A percentile compares a stretch with the other conserved stretches of the same genome.
phyloP scores from a whole-genome alignment of 2,797 vertebrate genomes.

The Orestias chungarensis region DNA sequence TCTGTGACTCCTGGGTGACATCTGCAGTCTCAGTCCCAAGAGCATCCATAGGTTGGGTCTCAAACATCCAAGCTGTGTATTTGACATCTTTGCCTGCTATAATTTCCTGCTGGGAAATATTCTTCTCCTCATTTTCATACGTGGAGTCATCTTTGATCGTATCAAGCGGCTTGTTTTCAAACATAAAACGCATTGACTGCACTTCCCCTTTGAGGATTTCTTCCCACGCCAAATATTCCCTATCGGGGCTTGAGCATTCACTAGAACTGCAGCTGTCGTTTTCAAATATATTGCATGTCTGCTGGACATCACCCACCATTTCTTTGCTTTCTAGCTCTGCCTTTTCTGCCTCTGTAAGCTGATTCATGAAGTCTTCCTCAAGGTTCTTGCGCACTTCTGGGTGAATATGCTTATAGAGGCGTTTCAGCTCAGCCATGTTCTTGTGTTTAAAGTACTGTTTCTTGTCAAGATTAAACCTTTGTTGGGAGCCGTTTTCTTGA shows the following conservation, averaged over 20 bases:
- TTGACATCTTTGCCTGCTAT: slow-evolving; percentile 86
- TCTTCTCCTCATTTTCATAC: slow-evolving; percentile 74
- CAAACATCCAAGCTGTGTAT: slow-evolving; percentile 91
- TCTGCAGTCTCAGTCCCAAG: slow-evolving; percentile 63
- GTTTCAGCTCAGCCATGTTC: slow-evolving; percentile 86
- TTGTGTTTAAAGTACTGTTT: slow-evolving; percentile 86
- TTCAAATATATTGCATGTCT: slow-evolving; percentile 85
- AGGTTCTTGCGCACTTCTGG: slow-evolving; percentile 87
- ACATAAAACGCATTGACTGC: slow-evolving; percentile 88
- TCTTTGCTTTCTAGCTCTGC: slow-evolving; percentile 69
- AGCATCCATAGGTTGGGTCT: slow-evolving; percentile 85
- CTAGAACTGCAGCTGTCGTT: slow-evolving; percentile 78
- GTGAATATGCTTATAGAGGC: slow-evolving; percentile 88
- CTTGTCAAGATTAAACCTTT: slow-evolving; percentile 70
- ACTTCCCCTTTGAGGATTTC: slow-evolving; percentile 90
- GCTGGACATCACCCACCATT: slow-evolving; percentile 79
- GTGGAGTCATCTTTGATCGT: slow-evolving; percentile 83
- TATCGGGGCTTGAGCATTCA: slow-evolving; percentile 80
- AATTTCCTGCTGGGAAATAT: slow-evolving; percentile 85
- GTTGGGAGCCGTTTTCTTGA: slow-evolving; percentile 53
- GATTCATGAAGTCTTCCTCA: slow-evolving; percentile 82
- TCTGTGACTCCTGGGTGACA: slow-evolving; percentile 65
- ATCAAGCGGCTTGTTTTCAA: slow-evolving; percentile 88
- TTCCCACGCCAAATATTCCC: slow-evolving; percentile 85
- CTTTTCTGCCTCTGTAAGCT: slow-evolving; percentile 81